Percentiles rank a stretch among this genome's conserved stretches.
Evolutionary conservation across 2,113 vertebrate species (phyloP).

Genomic region (Gasterosteus nipponicus): DNA sequence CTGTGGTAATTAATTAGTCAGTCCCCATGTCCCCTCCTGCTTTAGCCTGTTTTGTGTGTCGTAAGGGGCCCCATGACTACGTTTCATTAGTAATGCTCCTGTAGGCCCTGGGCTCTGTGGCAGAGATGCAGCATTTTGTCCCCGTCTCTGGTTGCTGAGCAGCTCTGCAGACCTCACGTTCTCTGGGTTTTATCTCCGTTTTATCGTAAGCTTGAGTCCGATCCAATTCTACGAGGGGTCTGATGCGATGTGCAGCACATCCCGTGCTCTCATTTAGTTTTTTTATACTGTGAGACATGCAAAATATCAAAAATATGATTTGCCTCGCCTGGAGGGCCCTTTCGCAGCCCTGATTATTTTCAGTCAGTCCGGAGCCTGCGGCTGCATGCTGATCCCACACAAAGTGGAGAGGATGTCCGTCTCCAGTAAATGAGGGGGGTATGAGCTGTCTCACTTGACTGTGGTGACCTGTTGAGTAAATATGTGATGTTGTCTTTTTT

Average conservation of each 20-base stretch:
- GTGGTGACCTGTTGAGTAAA: not conserved
- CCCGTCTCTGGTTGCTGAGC: slow-evolving; percentile 32
- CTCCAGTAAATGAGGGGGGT: not conserved
- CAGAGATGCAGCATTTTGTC: slow-evolving; percentile 24
- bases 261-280: slow-evolving; percentile 5
- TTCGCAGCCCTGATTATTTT: not conserved
- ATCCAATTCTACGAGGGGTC: slow-evolving; percentile 9
- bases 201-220: slow-evolving; percentile 33
- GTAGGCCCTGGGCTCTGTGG: slow-evolving; percentile 2
- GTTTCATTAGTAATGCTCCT: slow-evolving; percentile 33
- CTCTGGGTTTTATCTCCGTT: slow-evolving; percentile 11
- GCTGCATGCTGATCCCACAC: not conserved
- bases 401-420: not conserved
- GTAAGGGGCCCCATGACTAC: slow-evolving; percentile 11
- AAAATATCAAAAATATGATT: not conserved
- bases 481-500: too few species aligned
- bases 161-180: slow-evolving; percentile 16
- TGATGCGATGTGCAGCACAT: not conserved
- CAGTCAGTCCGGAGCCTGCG: not conserved
- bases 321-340: not conserved
- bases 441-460: not conserved
- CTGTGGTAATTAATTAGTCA: not conserved
- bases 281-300: not conserved
- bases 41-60: slow-evolving; percentile 29
- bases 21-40: slow-evolving; percentile 21